These are phyloP conservation scores for Trachelus troglodyta DNA, from an alignment of 2,888 invertebrate species.

Conservation along the genomic window DNA sequence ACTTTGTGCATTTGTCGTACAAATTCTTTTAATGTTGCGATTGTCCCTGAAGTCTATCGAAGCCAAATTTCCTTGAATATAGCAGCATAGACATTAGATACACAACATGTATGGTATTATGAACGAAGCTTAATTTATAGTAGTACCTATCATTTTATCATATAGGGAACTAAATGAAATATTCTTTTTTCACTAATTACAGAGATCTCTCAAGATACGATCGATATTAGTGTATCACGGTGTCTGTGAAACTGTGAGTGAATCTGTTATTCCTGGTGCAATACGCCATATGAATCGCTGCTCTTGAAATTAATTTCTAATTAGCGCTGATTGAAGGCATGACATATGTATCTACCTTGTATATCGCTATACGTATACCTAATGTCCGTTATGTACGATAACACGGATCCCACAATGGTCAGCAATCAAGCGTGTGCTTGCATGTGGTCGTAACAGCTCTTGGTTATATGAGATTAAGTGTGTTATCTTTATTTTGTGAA, in stretches of 20 bases:
- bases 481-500: not conserved
- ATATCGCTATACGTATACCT: not conserved
- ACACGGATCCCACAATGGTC: not conserved
- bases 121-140: too few relatives aligned
- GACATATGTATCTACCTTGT: constrained; percentile 1
- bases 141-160: not conserved
- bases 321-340: constrained; percentile 11
- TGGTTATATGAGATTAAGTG: not conserved
- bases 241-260: not conserved
- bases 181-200: not conserved
- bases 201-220: not conserved
- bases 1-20: not conserved
- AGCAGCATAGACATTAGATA: too few relatives aligned
- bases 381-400: not conserved
- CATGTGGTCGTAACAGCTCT: not conserved
- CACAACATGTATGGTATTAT: too few relatives aligned
- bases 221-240: not conserved
- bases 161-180: not conserved
- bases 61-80: too few relatives aligned
- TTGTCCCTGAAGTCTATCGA: not conserved
- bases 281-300: not conserved
- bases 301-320: constrained; percentile 13
- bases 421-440: not conserved
- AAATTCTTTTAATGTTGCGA: not conserved
- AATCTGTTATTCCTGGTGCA: not conserved